Base-by-base conservation (phyloP, 2,113 vertebrate species). In the Dipodomys merriami region DNA sequence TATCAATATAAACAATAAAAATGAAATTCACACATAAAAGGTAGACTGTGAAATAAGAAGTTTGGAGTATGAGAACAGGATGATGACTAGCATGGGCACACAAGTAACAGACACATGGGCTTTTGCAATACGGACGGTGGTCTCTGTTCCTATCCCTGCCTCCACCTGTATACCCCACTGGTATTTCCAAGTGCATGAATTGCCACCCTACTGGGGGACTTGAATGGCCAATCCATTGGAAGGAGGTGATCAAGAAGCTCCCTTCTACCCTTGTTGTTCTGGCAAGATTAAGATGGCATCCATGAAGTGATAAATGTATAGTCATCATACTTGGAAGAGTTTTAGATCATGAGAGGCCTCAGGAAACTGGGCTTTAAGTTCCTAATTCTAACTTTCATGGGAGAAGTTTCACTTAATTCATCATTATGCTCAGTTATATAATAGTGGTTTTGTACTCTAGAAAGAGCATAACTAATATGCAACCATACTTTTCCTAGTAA, bases 1-100 rank as follows among this genome's bases (percentile, higher is more conserved):
- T 57, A 57, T 57, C 15, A 18, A 57, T 57, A 57, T 11, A 76
- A 88, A 25, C 30, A 84, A 94, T 92, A 33, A 35, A 80, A 96
- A 85, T 62, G 88, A 83, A 60, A 2, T 95, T 89, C 60, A 83
- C 46, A 85, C 11, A 67, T 69, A 72, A 88, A 92, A 88, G 83
- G 44, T 86, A 79, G 15, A 53, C 46, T n/a, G 6, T 80, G 20
- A 2, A 46, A 65, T 10, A 46, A 80, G 30, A 90, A 3, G 6
- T 3, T 60, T 79, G 22, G 44, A 22, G 16, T 53, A 1, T 65
- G 30, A 53, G 30, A 5, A 3, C 46, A 62, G 49, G 80, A 6
- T 57, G 23, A 64, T 35, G 33, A 60, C 23, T 18, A 18, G 16
- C 25, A 78, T 1, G 53, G 39, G 27, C 18, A 30, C 4, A 5